These are phyloP conservation scores for Sinella curviseta DNA, from an alignment of 1,140 invertebrate genomes.

Conservation along the genomic window DNA sequence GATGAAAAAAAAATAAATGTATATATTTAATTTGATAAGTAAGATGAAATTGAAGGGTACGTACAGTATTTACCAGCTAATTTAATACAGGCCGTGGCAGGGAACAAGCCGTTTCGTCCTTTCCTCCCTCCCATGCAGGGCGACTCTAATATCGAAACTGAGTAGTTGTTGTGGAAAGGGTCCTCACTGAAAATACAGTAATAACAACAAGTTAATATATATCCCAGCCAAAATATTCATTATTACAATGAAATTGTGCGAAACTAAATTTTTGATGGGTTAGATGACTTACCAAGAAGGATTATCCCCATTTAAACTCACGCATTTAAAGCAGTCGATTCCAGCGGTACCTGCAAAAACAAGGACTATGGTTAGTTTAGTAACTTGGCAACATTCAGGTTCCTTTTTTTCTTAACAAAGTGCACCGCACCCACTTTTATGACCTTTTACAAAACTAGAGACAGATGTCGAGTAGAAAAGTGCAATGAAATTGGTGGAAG, in stretches of 20 bases:
- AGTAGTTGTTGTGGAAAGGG: conserved; percentile 93
- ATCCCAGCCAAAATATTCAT: not conserved
- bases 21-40: too few species aligned
- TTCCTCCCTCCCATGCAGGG: conserved; percentile 92
- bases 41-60: conserved; percentile 41
- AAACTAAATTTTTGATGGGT: too few species aligned
- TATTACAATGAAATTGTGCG: too few species aligned
- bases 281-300: conserved; percentile 40
- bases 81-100: conserved; percentile 95
- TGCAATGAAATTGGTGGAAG: too few species aligned
- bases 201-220: not conserved
- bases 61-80: conserved; percentile 81
- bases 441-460: too few species aligned
- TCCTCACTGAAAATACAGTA: conserved; percentile 68
- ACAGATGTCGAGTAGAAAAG: too few species aligned
- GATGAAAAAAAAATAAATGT: too few species aligned
- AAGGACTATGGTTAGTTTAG: too few species aligned
- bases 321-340: conserved; percentile 49
- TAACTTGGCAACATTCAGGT: too few species aligned
- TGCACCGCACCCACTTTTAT: too few species aligned
- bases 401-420: too few species aligned
- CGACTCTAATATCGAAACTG: conserved; percentile 76
- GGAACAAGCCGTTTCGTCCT: conserved; percentile 87
- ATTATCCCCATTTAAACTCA: conserved; percentile 49
- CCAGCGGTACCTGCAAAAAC: conserved; percentile 40